phyloP scores from a whole-genome alignment of 2,888 invertebrate genomes.

The Netelia melanura region DNA sequence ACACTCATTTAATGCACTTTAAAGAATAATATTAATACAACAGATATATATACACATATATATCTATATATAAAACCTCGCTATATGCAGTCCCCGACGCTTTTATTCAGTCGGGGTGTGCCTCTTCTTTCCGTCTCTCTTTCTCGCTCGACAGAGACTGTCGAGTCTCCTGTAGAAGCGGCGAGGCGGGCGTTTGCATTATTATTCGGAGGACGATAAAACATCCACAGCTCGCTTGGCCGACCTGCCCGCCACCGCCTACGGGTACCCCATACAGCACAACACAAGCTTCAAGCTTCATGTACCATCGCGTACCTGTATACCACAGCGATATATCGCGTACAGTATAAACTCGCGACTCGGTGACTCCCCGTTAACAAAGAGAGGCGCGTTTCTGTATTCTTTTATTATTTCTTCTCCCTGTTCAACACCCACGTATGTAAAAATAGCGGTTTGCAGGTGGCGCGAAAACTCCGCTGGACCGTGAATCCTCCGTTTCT shows the following conservation, averaged over 20 bases:
- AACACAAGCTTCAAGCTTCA: slow-evolving; percentile 51
- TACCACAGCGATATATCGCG: slow-evolving; percentile 47
- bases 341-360: slow-evolving; percentile 54
- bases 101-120: slow-evolving; percentile 63
- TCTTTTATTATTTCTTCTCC: slow-evolving; percentile 56
- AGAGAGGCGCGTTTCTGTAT: slow-evolving; percentile 72
- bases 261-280: slow-evolving; percentile 62
- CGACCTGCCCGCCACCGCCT: slow-evolving; percentile 66
- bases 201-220: slow-evolving; percentile 70
- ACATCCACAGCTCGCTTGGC: slow-evolving; percentile 58
- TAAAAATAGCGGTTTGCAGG: slow-evolving; percentile 75
- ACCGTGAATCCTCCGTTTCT: slow-evolving; percentile 10
- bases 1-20: background rate
- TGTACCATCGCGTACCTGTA: slow-evolving; percentile 56
- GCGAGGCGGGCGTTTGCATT: slow-evolving; percentile 66
- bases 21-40: slow-evolving; percentile 22
- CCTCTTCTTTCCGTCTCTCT: slow-evolving; percentile 25
- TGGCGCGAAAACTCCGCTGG: slow-evolving; percentile 66
- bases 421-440: slow-evolving; percentile 74
- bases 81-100: slow-evolving; percentile 46
- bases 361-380: slow-evolving; percentile 70
- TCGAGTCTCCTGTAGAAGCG: slow-evolving; percentile 56
- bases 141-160: slow-evolving; percentile 24
- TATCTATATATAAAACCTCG: background rate
- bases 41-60: background rate